Percentiles rank a stretch among this genome's conserved stretches.
These are phyloP conservation scores for Drosophila affinis DNA, from an alignment of 2,888 invertebrate species.

Conservation along the genomic window DNA sequence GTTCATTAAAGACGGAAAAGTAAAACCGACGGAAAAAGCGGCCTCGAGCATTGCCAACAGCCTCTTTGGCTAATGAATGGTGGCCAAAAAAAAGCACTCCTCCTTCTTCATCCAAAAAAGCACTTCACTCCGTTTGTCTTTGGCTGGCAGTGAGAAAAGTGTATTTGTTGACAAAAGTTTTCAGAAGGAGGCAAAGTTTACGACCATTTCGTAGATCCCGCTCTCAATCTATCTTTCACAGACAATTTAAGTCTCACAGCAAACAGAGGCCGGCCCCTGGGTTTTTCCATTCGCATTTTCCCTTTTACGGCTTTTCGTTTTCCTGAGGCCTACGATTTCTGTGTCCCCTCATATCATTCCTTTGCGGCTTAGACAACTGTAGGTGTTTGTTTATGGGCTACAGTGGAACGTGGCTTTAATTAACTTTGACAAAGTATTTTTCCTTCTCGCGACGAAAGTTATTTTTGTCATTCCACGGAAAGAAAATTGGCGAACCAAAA, in stretches of 20 bases:
- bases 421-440: slow-evolving; percentile 49
- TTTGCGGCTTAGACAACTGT: slow-evolving; percentile 20
- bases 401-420: slow-evolving; percentile 55
- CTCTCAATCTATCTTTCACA: slow-evolving; percentile 61
- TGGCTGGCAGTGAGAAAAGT: slow-evolving; percentile 39
- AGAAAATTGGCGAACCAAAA: slow-evolving; percentile 18
- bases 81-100: neutral
- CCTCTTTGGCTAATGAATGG: slow-evolving; percentile 29
- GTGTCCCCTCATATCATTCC: neutral
- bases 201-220: slow-evolving; percentile 33
- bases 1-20: neutral
- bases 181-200: slow-evolving; percentile 42
- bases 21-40: neutral
- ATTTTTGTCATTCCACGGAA: slow-evolving; percentile 16
- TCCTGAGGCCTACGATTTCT: slow-evolving; percentile 26
- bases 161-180: slow-evolving; percentile 60
- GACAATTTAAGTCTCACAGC: slow-evolving; percentile 41
- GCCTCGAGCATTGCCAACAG: neutral
- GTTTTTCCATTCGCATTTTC: slow-evolving; percentile 49
- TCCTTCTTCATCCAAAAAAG: neutral
- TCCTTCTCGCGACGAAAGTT: slow-evolving; percentile 15
- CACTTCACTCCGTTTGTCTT: slow-evolving; percentile 32
- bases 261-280: slow-evolving; percentile 36
- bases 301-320: slow-evolving; percentile 16
- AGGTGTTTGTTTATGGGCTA: slow-evolving; percentile 53